Evolutionary conservation across 2,888 invertebrate species (phyloP), one percentile per base, ranked within the genome.

Genomic region (Eupithecia exiguata): DNA sequence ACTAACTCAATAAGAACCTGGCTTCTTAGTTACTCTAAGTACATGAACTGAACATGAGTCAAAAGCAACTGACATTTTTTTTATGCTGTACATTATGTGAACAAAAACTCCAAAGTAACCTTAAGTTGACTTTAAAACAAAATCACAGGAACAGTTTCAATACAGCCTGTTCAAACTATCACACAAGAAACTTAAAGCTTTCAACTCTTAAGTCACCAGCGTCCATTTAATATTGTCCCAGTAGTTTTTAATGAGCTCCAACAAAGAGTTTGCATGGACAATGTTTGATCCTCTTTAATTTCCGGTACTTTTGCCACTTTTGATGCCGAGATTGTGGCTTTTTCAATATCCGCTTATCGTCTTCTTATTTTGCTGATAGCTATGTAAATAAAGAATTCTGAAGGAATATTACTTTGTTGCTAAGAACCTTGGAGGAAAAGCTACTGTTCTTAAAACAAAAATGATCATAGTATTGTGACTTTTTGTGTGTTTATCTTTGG

Each of bases 241-340:
- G 76, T 80, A 83, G 83, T 79, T 77, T 74, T 77, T 82, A 84
- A 84, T 79, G 82, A 82, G 77, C 77, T 81, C 68, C 68, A 75
- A 81, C 82, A 82, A 84, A 84, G 84, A 79, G 75, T 72, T 76
- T 74, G 77, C 75, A 72, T 74, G 75, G 77, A 78, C 79, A 74
- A 72, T 79, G 78, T 84, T 83, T 81, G 79, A 82, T 81, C 77
- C 78, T 76, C 76, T 78, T 83, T 83, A 87, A 87, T 86, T 84
- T 87, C 86, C 86, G 86, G 76, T 70, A 79, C 81, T 82, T 83
- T 82, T 82, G 82, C 80, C 79, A 78, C 77, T 80, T 77, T 78
- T 76, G 77, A 82, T 78, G 80, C 76, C 76, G 79, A 79, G 82
- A 79, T 82, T 78, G 80, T 80, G 78, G 80, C 75, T 81, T 80